Evolutionary conservation across 2,888 invertebrate species (phyloP).

Genomic region (Lomographa bimaculata): DNA sequence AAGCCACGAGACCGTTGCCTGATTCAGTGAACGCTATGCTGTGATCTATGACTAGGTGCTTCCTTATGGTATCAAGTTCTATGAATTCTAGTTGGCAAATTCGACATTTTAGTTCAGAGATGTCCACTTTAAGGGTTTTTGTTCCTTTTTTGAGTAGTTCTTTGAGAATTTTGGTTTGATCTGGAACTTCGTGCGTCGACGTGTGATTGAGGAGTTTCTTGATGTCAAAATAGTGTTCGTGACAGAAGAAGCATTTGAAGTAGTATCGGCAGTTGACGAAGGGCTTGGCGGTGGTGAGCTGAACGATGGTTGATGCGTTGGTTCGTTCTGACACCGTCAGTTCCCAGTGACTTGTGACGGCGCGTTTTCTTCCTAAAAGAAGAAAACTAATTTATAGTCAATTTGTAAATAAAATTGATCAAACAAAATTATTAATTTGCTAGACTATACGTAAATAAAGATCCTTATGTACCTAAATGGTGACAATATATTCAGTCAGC

Average conservation of each 20-base stretch:
- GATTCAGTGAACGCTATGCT: constrained; percentile 33
- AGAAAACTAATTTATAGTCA: too few species aligned
- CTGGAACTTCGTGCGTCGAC: not conserved
- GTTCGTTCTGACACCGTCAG: constrained; percentile 24
- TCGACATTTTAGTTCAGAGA: constrained; percentile 39
- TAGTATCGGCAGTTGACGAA: constrained; percentile 38
- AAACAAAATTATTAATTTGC: too few species aligned
- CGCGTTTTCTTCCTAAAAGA: too few species aligned
- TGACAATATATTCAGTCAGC: too few species aligned
- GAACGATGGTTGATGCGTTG: constrained; percentile 28
- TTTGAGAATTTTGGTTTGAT: not conserved
- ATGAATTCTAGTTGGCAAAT: constrained; percentile 29
- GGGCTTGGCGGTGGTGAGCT: constrained; percentile 36
- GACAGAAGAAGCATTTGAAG: constrained; percentile 42
- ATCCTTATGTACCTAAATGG: too few species aligned
- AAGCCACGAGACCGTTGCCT: constrained; percentile 34
- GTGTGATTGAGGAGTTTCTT: not conserved
- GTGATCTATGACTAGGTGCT: constrained; percentile 33
- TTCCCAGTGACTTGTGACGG: not conserved
- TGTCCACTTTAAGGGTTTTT: constrained; percentile 40
- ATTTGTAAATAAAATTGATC: too few species aligned
- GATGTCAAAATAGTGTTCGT: constrained; percentile 27
- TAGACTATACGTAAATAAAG: too few species aligned
- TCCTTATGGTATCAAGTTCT: constrained; percentile 30
- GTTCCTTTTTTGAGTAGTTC: constrained; percentile 26